Evolutionary conservation across 2,113 vertebrate genomes (phyloP).

Genomic region (Hippocampus barbouri): DNA sequence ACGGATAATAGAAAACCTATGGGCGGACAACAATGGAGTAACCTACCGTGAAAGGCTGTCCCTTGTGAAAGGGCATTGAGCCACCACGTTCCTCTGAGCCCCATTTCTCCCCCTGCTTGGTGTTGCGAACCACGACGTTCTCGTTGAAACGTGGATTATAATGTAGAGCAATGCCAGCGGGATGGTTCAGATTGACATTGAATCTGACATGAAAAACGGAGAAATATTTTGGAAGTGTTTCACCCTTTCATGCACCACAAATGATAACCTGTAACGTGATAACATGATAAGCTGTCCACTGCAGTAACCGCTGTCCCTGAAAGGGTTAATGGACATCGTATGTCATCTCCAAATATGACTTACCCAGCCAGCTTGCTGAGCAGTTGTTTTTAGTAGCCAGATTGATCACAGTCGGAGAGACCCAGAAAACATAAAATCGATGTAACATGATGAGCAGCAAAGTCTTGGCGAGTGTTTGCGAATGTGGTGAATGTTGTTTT

Average conservation of each 20-base stretch:
- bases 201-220: slow-evolving; percentile 54
- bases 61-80: slow-evolving; percentile 62
- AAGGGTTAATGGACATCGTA: too few species aligned
- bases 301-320: too few species aligned
- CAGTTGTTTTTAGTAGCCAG: too few species aligned
- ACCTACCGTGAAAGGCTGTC: slow-evolving; percentile 68
- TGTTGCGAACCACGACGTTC: slow-evolving; percentile 67
- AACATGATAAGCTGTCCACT: too few species aligned
- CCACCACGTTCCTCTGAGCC: slow-evolving; percentile 60
- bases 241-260: background rate
- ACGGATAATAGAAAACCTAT: background rate
- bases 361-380: too few species aligned
- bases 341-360: too few species aligned
- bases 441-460: too few species aligned
- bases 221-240: background rate
- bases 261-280: too few species aligned
- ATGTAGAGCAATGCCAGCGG: slow-evolving; percentile 67
- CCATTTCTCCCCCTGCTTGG: slow-evolving; percentile 44
- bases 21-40: background rate
- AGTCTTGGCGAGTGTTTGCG: too few species aligned
- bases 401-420: too few species aligned
- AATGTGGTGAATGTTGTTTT: too few species aligned
- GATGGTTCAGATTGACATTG: slow-evolving; percentile 61
- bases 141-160: slow-evolving; percentile 73
- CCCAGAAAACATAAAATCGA: too few species aligned